Conservation (phyloP, 1,140 invertebrate genomes). For the Zaprionus tsacasi region DNA sequence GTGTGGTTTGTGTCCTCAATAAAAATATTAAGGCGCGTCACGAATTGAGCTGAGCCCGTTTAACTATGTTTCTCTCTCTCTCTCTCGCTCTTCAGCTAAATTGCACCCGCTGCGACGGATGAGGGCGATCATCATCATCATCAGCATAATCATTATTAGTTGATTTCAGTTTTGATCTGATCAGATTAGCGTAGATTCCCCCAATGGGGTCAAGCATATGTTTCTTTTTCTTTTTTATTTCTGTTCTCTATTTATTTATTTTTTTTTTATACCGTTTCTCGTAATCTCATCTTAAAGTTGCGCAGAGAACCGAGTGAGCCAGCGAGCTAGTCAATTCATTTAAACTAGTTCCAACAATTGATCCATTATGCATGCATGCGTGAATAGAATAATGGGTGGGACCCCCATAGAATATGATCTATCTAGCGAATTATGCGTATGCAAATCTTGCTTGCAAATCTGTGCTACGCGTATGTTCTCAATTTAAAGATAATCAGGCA, state of each 20-base stretch:
- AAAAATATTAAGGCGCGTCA: conserved; percentile 40
- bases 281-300: not conserved
- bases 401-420: not conserved
- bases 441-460: not conserved
- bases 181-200: conserved; percentile 62
- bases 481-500: not conserved
- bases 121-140: not conserved
- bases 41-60: conserved; percentile 18
- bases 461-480: not conserved
- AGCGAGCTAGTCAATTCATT: conserved; percentile 1
- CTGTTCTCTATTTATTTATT: no score
- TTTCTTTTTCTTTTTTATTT: no score
- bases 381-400: conserved; percentile 2
- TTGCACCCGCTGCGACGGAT: conserved; percentile 2
- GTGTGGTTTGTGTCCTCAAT: conserved; percentile 65
- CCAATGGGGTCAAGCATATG: conserved; percentile 17
- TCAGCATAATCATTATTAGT: not conserved
- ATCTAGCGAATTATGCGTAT: not conserved
- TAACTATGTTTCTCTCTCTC: conserved; percentile 16
- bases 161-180: conserved; percentile 47
- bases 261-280: not conserved
- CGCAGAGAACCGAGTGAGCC: no score
- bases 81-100: not conserved
- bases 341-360: not conserved
- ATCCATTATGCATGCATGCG: conserved; percentile 3